A percentile compares a stretch with the other conserved stretches of the same genome.
Conservation (phyloP, 2,797 vertebrate species). For the Threskiornis aethiopicus region DNA sequence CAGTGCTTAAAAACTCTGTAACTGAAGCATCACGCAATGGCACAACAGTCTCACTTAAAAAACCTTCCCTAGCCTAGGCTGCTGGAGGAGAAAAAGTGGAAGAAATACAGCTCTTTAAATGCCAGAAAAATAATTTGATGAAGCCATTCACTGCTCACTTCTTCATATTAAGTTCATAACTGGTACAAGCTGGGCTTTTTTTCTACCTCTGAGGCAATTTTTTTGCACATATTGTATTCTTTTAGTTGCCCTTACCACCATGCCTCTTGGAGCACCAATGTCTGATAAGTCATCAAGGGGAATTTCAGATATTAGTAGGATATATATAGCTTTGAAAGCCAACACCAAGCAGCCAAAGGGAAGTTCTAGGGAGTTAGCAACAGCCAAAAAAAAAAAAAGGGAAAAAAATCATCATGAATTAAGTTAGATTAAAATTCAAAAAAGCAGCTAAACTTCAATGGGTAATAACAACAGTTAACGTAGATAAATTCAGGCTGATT, state of each 20-base stretch:
- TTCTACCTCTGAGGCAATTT: neutral
- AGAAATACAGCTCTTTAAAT: neutral
- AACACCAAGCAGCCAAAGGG: neutral
- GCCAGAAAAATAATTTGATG: neutral
- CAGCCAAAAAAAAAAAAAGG: too few relatives aligned
- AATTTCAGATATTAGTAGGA: neutral
- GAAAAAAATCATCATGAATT: neutral
- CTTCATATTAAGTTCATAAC: neutral
- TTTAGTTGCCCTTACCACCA: neutral
- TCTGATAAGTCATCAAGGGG: neutral
- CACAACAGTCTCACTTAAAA: neutral
- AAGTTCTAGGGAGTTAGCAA: neutral
- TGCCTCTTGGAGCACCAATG: neutral
- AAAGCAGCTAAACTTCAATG: neutral
- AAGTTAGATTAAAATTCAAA: neutral
- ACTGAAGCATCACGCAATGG: neutral
- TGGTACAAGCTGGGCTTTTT: neutral
- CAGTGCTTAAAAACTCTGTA: neutral
- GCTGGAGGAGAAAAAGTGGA: neutral
- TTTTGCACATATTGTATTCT: neutral
- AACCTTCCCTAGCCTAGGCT: neutral
- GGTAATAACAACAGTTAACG: neutral
- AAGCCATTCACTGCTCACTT: neutral
- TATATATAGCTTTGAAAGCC: neutral
- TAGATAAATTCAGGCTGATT: neutral